Percentiles rank a stretch among this genome's conserved stretches.
Conservation (phyloP, 2,888 invertebrate genomes). For the Anthrax anthrax region DNA sequence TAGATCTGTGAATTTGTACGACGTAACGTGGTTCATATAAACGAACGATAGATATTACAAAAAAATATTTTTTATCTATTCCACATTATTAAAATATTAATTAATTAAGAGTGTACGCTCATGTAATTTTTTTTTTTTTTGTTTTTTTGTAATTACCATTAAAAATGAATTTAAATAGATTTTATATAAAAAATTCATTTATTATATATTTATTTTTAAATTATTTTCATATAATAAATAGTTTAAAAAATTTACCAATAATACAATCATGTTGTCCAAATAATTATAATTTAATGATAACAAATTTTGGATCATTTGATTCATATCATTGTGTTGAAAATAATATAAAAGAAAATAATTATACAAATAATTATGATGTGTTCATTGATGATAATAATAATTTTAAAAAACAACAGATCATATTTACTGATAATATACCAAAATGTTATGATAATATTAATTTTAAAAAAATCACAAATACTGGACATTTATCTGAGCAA, state of each 20-base stretch:
- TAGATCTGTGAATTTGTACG: no score
- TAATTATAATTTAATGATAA: slow-evolving; percentile 4
- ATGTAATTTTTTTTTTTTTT: no score
- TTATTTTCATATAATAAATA: background rate
- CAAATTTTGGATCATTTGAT: slow-evolving; percentile 1
- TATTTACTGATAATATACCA: slow-evolving; percentile 5
- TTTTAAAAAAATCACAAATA: slow-evolving; percentile 1
- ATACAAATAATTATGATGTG: background rate
- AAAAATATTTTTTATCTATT: no score
- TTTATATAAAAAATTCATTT: no score
- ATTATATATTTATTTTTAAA: background rate
- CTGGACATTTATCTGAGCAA: background rate
- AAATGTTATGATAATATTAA: slow-evolving; percentile 7
- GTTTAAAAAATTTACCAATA: background rate
- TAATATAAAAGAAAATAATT: background rate
- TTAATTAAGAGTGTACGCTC: no score
- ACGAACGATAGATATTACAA: no score
- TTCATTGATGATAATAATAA: slow-evolving; percentile 1
- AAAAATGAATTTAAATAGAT: no score
- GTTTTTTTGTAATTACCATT: no score
- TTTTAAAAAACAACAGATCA: slow-evolving; percentile 2
- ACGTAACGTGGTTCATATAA: no score
- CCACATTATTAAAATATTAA: no score
- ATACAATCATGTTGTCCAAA: slow-evolving; percentile 8
- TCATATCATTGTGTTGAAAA: slow-evolving; percentile 3